phyloP scores from a whole-genome alignment of 1,140 invertebrate genomes.

The Pseudoatta argentina region DNA sequence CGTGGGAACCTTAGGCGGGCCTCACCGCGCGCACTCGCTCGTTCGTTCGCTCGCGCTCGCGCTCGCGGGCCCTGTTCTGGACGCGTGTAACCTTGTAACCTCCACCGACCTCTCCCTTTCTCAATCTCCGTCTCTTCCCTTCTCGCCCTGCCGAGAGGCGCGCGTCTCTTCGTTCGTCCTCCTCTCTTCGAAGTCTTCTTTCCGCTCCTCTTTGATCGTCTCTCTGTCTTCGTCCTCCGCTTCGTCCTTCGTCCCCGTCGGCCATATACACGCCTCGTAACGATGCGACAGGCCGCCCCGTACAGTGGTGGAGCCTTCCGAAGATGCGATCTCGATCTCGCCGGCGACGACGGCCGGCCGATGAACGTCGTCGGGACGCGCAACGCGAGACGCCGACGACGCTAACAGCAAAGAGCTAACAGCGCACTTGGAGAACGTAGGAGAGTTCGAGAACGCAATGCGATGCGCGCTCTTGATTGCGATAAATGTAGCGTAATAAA shows the following conservation, averaged over 20 bases:
- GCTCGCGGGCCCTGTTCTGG: conserved; percentile 79
- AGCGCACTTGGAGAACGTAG: not conserved
- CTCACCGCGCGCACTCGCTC: conserved; percentile 68
- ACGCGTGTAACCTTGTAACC: conserved; percentile 85
- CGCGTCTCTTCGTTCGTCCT: conserved; percentile 40
- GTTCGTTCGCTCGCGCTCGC: conserved; percentile 59
- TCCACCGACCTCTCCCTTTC: conserved; percentile 82
- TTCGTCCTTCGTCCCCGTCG: conserved; percentile 50
- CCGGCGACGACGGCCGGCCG: not conserved
- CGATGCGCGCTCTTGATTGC: conserved; percentile 60
- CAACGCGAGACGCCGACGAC: conserved; percentile 20
- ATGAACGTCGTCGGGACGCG: conserved; percentile 30
- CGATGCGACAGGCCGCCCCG: conserved; percentile 24
- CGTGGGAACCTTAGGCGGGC: conserved; percentile 86
- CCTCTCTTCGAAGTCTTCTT: conserved; percentile 46
- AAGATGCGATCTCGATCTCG: conserved; percentile 54
- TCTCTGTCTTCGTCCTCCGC: conserved; percentile 19
- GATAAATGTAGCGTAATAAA: conserved; percentile 64
- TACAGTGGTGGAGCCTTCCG: not conserved
- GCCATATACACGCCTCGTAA: conserved; percentile 27
- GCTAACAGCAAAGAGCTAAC: not conserved
- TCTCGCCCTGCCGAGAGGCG: conserved; percentile 42
- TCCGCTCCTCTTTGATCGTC: conserved; percentile 17
- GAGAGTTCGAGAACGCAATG: not conserved
- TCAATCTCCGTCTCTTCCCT: conserved; percentile 63